phyloP scores from a whole-genome alignment of 1,140 invertebrate genomes.

The Sitobion miscanthi region DNA sequence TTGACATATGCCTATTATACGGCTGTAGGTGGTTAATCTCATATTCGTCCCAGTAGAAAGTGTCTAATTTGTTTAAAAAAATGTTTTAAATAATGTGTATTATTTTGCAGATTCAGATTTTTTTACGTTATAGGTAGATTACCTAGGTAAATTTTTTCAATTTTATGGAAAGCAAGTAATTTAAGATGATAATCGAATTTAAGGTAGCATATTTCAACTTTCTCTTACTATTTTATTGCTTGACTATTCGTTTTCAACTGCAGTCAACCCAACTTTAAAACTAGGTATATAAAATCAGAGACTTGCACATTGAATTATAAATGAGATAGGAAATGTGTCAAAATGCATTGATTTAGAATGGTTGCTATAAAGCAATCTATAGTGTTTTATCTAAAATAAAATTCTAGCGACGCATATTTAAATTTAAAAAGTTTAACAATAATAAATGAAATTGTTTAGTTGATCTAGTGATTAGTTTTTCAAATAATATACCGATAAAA shows the following conservation, averaged over 20 bases:
- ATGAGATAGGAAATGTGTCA: not conserved
- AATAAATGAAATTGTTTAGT: no score
- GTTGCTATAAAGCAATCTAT: not conserved
- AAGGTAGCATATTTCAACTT: not conserved
- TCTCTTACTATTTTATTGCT: not conserved
- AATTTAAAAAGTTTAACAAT: no score
- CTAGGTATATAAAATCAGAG: not conserved
- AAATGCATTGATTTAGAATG: not conserved
- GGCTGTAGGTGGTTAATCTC: not conserved
- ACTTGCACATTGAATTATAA: not conserved
- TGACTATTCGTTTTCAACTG: not conserved
- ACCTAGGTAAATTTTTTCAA: not conserved
- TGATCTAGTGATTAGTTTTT: no score
- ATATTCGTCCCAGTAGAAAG: not conserved
- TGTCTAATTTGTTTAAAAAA: not conserved
- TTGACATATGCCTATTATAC: not conserved
- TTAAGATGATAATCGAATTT: slow-evolving; percentile 1
- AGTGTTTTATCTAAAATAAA: no score
- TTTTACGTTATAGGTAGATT: not conserved
- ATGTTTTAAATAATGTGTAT: not conserved
- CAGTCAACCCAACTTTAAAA: not conserved
- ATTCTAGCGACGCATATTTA: no score
- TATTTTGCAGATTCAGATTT: not conserved
- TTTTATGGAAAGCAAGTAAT: not conserved
- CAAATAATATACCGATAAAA: no score